Base-by-base conservation (phyloP, 2,888 invertebrate species). In the Hecatera dysodea region DNA sequence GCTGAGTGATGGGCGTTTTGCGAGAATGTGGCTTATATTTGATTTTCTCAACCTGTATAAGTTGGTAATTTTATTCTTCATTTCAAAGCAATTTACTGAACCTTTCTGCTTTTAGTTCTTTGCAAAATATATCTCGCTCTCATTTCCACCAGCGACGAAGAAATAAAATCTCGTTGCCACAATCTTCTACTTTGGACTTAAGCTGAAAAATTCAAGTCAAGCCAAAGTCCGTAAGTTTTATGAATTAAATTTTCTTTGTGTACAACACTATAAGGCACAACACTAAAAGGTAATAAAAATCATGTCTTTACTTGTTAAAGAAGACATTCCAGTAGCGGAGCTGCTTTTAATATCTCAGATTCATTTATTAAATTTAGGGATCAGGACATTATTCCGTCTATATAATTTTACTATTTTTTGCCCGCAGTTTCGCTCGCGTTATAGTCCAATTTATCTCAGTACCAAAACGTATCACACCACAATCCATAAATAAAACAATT, bases 241-340 rank as follows among this genome's bases (percentile, higher is more conserved):
- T 67, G 78, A 78, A 78, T 79, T 82, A 65, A 82, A 72, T 56
- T 50, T 82, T 65, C 67, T 78, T 82, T 82, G 79, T 67, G 61
- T 53, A 65, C 48, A 72, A 52, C 62, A 78, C 67, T 81, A 57
- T 65, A 33, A 33, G 50, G 48, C 52, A 63, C 67, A 82, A 57
- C 79, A 67, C 74, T 80, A 80, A 83, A 83, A 69, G 56, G 67
- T 64, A 80, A 72, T 83, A 80, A 75, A 71, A 80, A 80, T 68
- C 55, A 69, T 71, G 72, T 60, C 57, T 72, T 67, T 59, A 72
- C 65, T 64, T 55, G 22, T 57, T 53, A 69, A 39, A 46, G 72
- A 33, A 11, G 15, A 12, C 39, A 17, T 33, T 73, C 65, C 68
- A 69, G 46, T 63, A 15, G 33, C 19, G 22, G 50, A 63, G 61